Percentiles rank a stretch among this genome's conserved stretches.
Conservation (phyloP, 2,888 invertebrate species). For the Mythimna ferrago region DNA sequence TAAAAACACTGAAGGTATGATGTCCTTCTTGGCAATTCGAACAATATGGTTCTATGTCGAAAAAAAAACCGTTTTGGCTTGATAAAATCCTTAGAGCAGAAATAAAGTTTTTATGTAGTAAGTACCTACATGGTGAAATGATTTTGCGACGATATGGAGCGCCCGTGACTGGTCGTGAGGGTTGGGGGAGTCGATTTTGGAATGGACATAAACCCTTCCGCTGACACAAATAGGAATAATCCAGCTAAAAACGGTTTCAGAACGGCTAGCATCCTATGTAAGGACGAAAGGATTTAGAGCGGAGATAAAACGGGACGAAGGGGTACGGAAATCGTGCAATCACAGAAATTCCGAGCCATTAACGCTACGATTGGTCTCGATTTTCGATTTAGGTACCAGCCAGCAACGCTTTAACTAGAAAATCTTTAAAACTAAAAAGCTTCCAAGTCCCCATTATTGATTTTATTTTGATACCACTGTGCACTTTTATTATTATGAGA, state of each 20-base stretch:
- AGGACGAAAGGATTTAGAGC: constrained; percentile 65
- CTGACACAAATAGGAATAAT: constrained; percentile 62
- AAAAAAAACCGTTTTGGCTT: constrained; percentile 24
- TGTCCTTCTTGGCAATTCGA: constrained; percentile 57
- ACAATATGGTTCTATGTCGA: constrained; percentile 30
- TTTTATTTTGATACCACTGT: background rate
- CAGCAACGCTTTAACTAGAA: background rate
- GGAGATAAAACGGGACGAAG: constrained; percentile 64
- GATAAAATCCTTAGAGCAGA: constrained; percentile 33
- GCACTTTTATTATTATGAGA: background rate
- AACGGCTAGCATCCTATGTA: constrained; percentile 48
- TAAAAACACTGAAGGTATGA: constrained; percentile 64
- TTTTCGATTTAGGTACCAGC: constrained; percentile 32
- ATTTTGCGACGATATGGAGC: constrained; percentile 48
- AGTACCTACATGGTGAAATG: constrained; percentile 27
- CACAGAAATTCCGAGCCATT: constrained; percentile 73
- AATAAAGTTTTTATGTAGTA: constrained; percentile 31
- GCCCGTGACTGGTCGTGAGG: constrained; percentile 16
- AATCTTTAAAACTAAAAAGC: constrained; percentile 8
- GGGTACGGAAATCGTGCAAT: constrained; percentile 74
- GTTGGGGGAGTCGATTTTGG: constrained; percentile 50
- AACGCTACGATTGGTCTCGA: constrained; percentile 51
- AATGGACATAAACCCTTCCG: constrained; percentile 57
- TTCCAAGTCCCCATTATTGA: constrained; percentile 4
- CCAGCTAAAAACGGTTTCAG: constrained; percentile 58